phyloP scores from a whole-genome alignment of 2,888 invertebrate species.

The Octodonta nipae region DNA sequence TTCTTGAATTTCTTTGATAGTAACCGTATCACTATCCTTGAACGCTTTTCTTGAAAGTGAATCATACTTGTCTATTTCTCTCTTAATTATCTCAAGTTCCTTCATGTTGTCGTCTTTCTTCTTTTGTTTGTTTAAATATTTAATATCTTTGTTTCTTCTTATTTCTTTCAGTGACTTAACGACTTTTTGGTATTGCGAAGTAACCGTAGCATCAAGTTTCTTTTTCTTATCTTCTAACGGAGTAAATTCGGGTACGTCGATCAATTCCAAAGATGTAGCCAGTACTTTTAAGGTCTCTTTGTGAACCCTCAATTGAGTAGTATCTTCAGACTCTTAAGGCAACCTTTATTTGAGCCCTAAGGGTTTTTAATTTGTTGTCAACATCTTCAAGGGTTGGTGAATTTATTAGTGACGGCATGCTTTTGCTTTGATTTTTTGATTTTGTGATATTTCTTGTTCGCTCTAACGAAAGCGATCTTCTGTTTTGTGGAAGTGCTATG shows the following conservation, averaged over 20 bases:
- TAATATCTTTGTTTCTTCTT: slow-evolving; percentile 13
- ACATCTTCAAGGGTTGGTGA: slow-evolving; percentile 16
- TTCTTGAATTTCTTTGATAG: slow-evolving; percentile 9
- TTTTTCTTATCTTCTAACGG: slow-evolving; percentile 15
- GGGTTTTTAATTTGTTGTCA: slow-evolving; percentile 14
- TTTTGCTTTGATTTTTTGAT: slow-evolving; percentile 3
- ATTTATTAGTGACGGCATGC: background rate
- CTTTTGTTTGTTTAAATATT: slow-evolving; percentile 11
- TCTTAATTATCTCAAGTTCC: slow-evolving; percentile 16
- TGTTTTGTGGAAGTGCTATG: slow-evolving; percentile 12
- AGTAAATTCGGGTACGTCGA: slow-evolving; percentile 11
- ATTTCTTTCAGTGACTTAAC: slow-evolving; percentile 14
- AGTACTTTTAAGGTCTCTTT: slow-evolving; percentile 16
- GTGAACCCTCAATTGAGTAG: slow-evolving; percentile 15
- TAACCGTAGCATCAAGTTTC: slow-evolving; percentile 13
- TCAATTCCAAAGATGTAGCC: slow-evolving; percentile 18
- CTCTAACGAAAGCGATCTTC: too few relatives aligned
- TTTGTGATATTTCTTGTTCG: too few relatives aligned
- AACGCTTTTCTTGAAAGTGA: slow-evolving; percentile 6
- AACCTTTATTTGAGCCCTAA: slow-evolving; percentile 14
- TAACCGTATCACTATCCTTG: slow-evolving; percentile 6
- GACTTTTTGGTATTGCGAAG: slow-evolving; percentile 13
- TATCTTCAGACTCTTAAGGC: slow-evolving; percentile 19
- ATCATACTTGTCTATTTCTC: slow-evolving; percentile 14
- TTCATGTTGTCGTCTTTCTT: slow-evolving; percentile 12